A percentile compares a stretch with the other conserved stretches of the same genome.
phyloP scores from a whole-genome alignment of 2,113 vertebrate genomes.

The Alligator mississippiensis region DNA sequence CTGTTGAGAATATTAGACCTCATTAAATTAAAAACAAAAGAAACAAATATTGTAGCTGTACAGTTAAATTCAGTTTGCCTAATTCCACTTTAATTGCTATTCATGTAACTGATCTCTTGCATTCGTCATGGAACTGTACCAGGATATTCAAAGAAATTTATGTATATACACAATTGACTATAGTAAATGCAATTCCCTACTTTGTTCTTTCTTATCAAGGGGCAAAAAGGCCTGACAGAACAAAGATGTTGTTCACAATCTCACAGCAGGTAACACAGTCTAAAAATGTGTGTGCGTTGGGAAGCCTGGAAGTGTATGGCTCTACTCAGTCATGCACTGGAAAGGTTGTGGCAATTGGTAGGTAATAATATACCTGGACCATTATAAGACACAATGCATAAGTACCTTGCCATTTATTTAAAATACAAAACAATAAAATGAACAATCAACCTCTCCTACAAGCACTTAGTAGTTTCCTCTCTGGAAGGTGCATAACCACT shows the following conservation, averaged over 20 bases:
- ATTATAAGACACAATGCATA: background rate
- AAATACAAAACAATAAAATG: slow-evolving; percentile 9
- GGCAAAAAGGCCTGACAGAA: background rate
- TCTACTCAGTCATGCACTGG: background rate
- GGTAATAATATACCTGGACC: background rate
- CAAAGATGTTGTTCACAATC: background rate
- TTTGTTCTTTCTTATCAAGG: background rate
- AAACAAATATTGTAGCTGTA: slow-evolving; percentile 24
- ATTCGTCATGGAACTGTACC: background rate
- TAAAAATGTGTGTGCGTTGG: background rate
- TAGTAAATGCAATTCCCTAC: background rate
- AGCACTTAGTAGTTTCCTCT: background rate
- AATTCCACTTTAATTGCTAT: slow-evolving; percentile 39
- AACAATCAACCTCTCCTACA: slow-evolving; percentile 10
- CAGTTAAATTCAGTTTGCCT: slow-evolving; percentile 12
- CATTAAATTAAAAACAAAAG: slow-evolving; percentile 46
- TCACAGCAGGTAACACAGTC: background rate
- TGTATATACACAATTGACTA: background rate
- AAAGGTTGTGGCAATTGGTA: background rate
- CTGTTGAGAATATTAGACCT: slow-evolving; percentile 50
- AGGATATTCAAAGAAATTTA: background rate
- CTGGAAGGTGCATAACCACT: background rate
- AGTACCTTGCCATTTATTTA: background rate
- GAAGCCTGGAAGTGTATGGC: background rate
- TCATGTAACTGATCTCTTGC: background rate